Conservation (phyloP, 2,113 vertebrate genomes). For the Notiomystis cincta region DNA sequence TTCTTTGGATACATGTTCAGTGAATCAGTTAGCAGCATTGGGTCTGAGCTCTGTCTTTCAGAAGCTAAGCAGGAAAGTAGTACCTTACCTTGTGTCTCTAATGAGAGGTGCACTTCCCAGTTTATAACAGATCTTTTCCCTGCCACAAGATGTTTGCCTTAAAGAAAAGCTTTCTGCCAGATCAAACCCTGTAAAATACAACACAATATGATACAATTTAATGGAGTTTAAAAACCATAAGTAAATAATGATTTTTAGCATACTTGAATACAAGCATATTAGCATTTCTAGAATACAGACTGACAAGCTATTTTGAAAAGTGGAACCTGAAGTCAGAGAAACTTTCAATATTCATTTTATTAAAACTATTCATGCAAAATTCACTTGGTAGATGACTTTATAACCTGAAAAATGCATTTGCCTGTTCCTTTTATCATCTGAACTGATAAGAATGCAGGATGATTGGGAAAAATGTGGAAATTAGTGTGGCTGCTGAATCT, state of each 20-base stretch:
- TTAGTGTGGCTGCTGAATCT: neutral
- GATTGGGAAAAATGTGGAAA: neutral
- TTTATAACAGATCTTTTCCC: conserved; percentile 83
- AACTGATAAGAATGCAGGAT: neutral
- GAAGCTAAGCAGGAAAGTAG: neutral
- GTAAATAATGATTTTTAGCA: neutral
- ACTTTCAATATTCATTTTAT: neutral
- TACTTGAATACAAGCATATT: neutral
- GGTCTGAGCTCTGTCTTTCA: neutral
- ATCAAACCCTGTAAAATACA: conserved; percentile 84
- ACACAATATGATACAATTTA: neutral
- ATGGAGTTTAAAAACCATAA: neutral
- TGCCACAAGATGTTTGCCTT: conserved; percentile 77
- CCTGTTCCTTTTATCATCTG: neutral
- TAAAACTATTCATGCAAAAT: neutral
- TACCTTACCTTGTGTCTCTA: conserved; percentile 72
- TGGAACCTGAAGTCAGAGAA: neutral
- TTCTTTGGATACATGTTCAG: neutral
- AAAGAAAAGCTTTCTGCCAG: conserved; percentile 88
- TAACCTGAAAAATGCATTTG: neutral
- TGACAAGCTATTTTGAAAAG: neutral
- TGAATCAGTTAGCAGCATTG: neutral
- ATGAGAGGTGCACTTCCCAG: conserved; percentile 86
- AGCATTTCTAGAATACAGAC: neutral
- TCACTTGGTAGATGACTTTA: neutral